phyloP scores from a whole-genome alignment of 2,797 vertebrate genomes.

The Poecilia velifera region DNA sequence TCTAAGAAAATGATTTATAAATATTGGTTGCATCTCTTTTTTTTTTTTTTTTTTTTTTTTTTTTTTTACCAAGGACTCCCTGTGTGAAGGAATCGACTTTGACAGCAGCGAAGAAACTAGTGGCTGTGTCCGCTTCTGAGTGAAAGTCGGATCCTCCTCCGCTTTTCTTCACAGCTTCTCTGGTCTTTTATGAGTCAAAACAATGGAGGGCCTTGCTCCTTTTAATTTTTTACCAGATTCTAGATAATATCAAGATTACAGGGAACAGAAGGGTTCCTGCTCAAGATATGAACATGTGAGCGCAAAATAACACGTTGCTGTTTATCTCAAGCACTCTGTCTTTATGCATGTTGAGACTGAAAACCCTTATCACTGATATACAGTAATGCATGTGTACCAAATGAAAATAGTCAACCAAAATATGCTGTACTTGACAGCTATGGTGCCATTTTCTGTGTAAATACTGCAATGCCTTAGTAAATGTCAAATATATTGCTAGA shows the following conservation, averaged over 20 bases:
- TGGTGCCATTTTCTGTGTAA: slow-evolving; percentile 24
- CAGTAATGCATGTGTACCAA: slow-evolving; percentile 41
- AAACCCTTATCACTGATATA: slow-evolving; percentile 15
- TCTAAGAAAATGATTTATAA: slow-evolving; percentile 14
- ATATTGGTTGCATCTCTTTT: slow-evolving; percentile 21
- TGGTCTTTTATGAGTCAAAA: slow-evolving; percentile 11
- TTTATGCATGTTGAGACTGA: slow-evolving; percentile 52
- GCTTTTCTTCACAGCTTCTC: slow-evolving; percentile 4
- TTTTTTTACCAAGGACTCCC: slow-evolving; percentile 73
- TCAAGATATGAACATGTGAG: background rate
- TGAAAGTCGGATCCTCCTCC: slow-evolving; percentile 44
- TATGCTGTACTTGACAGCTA: slow-evolving; percentile 11
- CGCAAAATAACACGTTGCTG: slow-evolving; percentile 4
- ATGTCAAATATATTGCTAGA: slow-evolving; percentile 12
- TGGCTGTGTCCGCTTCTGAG: slow-evolving; percentile 82
- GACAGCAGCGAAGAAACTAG: slow-evolving; percentile 77
- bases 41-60: slow-evolving; percentile 10
- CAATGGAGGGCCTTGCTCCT: background rate
- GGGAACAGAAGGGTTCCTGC: slow-evolving; percentile 8
- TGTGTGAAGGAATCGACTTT: slow-evolving; percentile 82
- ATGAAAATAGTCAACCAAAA: slow-evolving; percentile 18
- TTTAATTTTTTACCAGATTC: background rate
- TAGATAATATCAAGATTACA: background rate
- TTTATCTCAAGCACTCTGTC: slow-evolving; percentile 20
- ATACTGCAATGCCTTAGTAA: slow-evolving; percentile 51